Base-by-base conservation (phyloP, 2,113 vertebrate species). In the Enhydra lutris region DNA sequence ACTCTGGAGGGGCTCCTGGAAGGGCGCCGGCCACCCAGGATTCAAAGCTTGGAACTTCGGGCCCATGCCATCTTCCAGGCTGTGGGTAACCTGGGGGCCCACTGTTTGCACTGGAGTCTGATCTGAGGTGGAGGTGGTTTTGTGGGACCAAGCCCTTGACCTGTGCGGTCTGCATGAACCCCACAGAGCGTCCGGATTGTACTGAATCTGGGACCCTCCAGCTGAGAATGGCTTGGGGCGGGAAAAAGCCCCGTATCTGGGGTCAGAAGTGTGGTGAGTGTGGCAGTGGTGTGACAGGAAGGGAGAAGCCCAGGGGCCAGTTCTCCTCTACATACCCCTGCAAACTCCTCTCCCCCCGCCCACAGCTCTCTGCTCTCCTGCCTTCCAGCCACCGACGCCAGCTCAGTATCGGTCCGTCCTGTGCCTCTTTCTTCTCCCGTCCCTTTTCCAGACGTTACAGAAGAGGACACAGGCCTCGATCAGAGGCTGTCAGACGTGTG, bases 161-260 rank as follows among this genome's bases (percentile, higher is more conserved):
- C 82, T n/a, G 26, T 2, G n/a, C n/a, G 7, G 2, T 57, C 45
- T 5, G 20, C 26, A 15, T 1, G 42, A 18, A 14, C 59, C 11
- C 9, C 20, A 8, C 14, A 3, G 1, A 3, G 21, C 7, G 31
- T 61, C 80, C 4, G 10, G 7, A 4, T 7, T 11, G 1, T 6
- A 11, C 2, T 4, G 26, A 67, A 26, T 45, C 4, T 4, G 12
- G 6, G 81, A 36, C 20, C 59, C 24, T 3, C 42, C 6, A 12
- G 50, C 76, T 31, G 34, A 50, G 57, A 31, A 55, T 21, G 31
- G 67, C 50, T 20, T 55, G 34, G 85, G 26, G 67, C 10, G n/a
- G 50, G 50, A 4, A 20, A 36, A 17, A 34, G 55, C 82, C 5
- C 55, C 29, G 7, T 6, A 17, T 17, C 87, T 61, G 57, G 29